A percentile compares a stretch with the other conserved stretches of the same genome.
These are phyloP conservation scores for Torymus aiolomorphi DNA, from an alignment of 2,888 invertebrate genomes.

Conservation along the genomic window DNA sequence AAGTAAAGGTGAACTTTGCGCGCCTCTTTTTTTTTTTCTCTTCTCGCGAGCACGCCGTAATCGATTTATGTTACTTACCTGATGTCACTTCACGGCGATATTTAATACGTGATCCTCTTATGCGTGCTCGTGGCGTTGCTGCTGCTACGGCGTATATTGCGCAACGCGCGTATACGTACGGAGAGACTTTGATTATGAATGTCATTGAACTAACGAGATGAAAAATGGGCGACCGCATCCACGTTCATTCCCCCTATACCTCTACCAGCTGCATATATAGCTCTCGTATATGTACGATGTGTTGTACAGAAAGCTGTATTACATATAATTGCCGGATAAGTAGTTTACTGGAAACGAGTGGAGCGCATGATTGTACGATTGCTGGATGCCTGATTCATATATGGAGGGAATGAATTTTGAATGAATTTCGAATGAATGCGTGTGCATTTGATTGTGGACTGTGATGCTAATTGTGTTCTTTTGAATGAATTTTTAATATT, in stretches of 20 bases:
- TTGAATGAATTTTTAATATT: too few species aligned
- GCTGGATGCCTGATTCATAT: too few species aligned
- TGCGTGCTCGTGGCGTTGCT: background rate
- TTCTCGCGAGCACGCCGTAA: background rate
- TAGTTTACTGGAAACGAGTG: too few species aligned
- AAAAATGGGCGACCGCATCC: slow-evolving; percentile 39
- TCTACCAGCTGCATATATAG: background rate
- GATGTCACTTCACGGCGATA: slow-evolving; percentile 27
- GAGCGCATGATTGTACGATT: too few species aligned
- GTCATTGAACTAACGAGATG: slow-evolving; percentile 53
- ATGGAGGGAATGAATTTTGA: too few species aligned
- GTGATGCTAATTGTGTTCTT: too few species aligned
- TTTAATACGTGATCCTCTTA: slow-evolving; percentile 40
- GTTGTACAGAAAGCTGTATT: too few species aligned
- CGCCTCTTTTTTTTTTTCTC: background rate
- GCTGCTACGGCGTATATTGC: slow-evolving; percentile 3
- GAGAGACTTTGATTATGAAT: slow-evolving; percentile 43
- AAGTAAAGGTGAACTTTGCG: slow-evolving; percentile 1
- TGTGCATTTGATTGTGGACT: too few species aligned
- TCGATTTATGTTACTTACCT: slow-evolving; percentile 24
- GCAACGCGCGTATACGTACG: background rate
- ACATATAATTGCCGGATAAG: too few species aligned
- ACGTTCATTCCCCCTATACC: slow-evolving; percentile 13
- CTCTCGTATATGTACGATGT: too few species aligned
- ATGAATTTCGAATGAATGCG: too few species aligned